A percentile compares a stretch with the other conserved stretches of the same genome.
Conservation (phyloP, 2,888 invertebrate genomes). For the Lamellibrachia columna region DNA sequence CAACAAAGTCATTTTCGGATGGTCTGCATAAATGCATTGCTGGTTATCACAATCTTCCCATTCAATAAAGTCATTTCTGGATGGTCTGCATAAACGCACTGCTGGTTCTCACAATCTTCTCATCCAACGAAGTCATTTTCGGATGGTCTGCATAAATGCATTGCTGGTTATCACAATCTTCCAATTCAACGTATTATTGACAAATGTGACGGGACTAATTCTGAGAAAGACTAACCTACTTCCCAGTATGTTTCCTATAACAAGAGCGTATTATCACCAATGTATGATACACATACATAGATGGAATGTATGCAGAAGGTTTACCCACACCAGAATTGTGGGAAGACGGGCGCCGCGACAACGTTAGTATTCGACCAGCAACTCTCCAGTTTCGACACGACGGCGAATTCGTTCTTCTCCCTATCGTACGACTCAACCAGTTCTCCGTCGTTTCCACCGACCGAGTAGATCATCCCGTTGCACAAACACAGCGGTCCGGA, state of each 20-base stretch:
- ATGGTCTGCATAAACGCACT: too few species aligned
- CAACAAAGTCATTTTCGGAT: too few species aligned
- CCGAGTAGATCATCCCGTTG: neutral
- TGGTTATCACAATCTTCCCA: too few species aligned
- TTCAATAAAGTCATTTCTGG: too few species aligned
- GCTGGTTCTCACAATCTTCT: too few species aligned
- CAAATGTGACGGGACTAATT: neutral
- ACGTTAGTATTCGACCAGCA: neutral
- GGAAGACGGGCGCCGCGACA: neutral
- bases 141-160: too few species aligned
- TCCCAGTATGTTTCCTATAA: neutral
- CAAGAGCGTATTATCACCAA: neutral
- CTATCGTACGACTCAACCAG: neutral
- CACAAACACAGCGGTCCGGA: slow-evolving; percentile 23
- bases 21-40: too few species aligned
- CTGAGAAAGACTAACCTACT: neutral
- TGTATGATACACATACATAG: neutral
- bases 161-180: neutral
- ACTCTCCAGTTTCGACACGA: neutral
- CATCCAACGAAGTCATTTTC: too few species aligned
- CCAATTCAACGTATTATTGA: neutral
- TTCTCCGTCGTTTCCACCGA: neutral
- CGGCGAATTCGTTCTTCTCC: neutral
- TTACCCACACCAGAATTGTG: neutral
- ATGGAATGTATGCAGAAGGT: neutral